Evolutionary conservation across 2,888 invertebrate species (phyloP).

Genomic region (Tenthredo amoena): DNA sequence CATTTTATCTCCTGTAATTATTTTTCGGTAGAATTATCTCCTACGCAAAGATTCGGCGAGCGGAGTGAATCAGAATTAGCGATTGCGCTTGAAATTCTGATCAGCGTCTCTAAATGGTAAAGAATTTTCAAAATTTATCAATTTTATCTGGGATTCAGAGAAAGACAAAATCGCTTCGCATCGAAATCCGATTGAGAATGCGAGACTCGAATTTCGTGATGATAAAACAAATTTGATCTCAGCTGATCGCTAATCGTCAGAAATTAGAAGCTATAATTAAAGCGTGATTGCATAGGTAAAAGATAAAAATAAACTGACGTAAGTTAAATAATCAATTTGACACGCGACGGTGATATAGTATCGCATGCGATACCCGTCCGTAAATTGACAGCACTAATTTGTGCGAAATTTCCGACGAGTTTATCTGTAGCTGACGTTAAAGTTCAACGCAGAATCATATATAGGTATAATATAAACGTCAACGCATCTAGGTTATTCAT

Average conservation of each 20-base stretch:
- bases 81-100: too few relatives aligned
- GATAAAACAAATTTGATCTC: neutral
- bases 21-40: neutral
- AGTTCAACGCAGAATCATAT: neutral
- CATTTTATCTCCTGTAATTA: too few relatives aligned
- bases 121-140: too few relatives aligned
- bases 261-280: neutral
- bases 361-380: neutral
- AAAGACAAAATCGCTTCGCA: too few relatives aligned
- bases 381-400: conserved; percentile 37
- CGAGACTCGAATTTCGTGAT: neutral
- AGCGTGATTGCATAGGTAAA: neutral
- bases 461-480: neutral
- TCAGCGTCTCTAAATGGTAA: too few relatives aligned
- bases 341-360: neutral
- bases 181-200: too few relatives aligned
- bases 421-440: conserved; percentile 18
- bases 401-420: conserved; percentile 24
- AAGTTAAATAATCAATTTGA: conserved; percentile 41
- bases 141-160: too few relatives aligned
- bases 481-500: neutral
- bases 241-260: neutral
- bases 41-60: neutral
- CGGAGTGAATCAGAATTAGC: too few relatives aligned
- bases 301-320: neutral